Evolutionary conservation across 2,888 invertebrate species (phyloP).

Genomic region (Polymixis flavicincta): DNA sequence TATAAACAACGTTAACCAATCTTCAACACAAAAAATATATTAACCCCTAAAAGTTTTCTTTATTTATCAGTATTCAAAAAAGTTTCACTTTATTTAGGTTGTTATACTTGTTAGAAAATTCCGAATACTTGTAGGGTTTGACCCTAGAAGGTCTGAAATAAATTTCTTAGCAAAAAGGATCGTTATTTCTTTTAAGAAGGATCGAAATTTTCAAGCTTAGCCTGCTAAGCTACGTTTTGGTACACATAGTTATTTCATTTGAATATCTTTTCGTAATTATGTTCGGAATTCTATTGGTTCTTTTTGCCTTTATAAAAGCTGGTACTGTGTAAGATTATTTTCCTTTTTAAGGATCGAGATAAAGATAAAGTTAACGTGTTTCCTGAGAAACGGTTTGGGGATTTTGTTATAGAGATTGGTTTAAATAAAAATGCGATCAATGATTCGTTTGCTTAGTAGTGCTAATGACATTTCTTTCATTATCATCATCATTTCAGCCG

Average conservation of each 20-base stretch:
- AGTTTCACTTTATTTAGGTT: constrained; percentile 8
- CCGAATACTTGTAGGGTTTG: constrained; percentile 17
- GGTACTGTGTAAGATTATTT: constrained; percentile 7
- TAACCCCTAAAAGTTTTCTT: constrained; percentile 15
- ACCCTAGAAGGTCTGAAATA: constrained; percentile 11
- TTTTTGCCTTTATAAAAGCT: constrained; percentile 21
- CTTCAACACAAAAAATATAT: constrained; percentile 13
- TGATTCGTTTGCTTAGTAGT: constrained; percentile 14
- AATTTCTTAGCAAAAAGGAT: constrained; percentile 39
- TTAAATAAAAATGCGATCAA: constrained; percentile 8
- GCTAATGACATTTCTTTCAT: constrained; percentile 9
- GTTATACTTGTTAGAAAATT: constrained; percentile 24
- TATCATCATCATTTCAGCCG: too few species aligned
- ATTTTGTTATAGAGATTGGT: constrained; percentile 27
- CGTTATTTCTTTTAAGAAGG: constrained; percentile 14
- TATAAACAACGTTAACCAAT: not conserved
- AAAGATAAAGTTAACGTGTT: constrained; percentile 23
- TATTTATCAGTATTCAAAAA: constrained; percentile 13
- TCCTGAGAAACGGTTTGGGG: not conserved
- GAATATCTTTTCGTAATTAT: constrained; percentile 42
- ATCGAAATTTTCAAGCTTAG: constrained; percentile 8
- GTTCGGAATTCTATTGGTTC: constrained; percentile 30
- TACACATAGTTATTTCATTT: constrained; percentile 47
- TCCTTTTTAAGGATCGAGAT: constrained; percentile 27
- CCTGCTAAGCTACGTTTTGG: constrained; percentile 23